Base-by-base conservation (phyloP, 2,797 vertebrate genomes). In the Poecile montanus region DNA sequence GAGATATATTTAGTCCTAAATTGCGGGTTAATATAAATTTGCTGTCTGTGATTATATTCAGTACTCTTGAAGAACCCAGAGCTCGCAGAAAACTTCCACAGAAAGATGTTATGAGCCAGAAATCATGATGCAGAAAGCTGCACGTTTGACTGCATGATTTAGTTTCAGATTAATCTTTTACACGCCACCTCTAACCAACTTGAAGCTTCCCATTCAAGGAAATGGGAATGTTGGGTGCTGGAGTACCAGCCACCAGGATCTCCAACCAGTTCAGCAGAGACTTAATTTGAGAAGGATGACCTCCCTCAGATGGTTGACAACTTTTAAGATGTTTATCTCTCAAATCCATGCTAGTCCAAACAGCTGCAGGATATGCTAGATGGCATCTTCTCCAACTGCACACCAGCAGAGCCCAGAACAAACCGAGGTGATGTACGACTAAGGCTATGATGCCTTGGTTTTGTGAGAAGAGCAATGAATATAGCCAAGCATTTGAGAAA, bases 261-360 rank as follows among this genome's bases (percentile, higher is more conserved):
- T 95, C 38, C 66, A 86, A 51, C 26, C 71, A 89, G 40, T 50
- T 88, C 81, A 68, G 61, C 58, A 72, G 58, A 86, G 56, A 83
- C 73, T 94, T 82, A 40, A 45, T 51, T 36, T 6, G 44, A 70
- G 88, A 94, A 92, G 88, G 62, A 86, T 36, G 23, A 90, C 60
- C 71, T 96, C 77, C 60, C 80, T 90, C 78, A 63, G 34, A 82
- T 95, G 82, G 73, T 16, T 87, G 85, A 92, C 30, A 60, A 22
- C 12, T 66, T 66, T 29, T 13, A 42, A 42, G 53, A 27, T 0
- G 2, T 66, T 40, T 47, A 29, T 56, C 22, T 82, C 62, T 29
- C 32, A 68, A 78, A 94, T n/a, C 77, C 92, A 32, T 67, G 40
- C 62, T 61, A 84, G 92, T 88, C 30, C 70, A 94, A 96, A 80